Evolutionary conservation across 2,888 invertebrate species (phyloP).

Genomic region (Eupithecia tripunctaria): DNA sequence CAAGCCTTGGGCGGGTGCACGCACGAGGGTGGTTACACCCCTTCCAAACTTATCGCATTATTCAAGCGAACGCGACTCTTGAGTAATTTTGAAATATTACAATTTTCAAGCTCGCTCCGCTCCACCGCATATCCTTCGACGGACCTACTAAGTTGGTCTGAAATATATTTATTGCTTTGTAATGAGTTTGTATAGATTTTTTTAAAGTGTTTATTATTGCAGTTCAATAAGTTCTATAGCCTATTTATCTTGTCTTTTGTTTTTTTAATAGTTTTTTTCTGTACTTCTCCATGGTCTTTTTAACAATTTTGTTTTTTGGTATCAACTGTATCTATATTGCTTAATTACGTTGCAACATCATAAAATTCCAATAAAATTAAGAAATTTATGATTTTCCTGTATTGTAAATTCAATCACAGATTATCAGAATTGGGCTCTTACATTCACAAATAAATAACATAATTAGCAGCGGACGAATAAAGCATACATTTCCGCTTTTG

Average conservation of each 20-base stretch:
- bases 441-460: conserved; percentile 35
- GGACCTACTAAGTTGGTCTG: conserved; percentile 59
- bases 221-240: neutral
- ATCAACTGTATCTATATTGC: neutral
- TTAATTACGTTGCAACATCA: neutral
- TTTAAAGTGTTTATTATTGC: neutral
- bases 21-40: conserved; percentile 68
- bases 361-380: neutral
- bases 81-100: conserved; percentile 85
- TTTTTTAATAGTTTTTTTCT: neutral
- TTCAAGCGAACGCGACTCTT: conserved; percentile 83
- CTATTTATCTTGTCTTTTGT: neutral
- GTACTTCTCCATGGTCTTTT: no score
- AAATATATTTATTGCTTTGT: conserved; percentile 48
- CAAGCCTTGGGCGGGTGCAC: conserved; percentile 73
- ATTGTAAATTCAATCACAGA: conserved; percentile 7
- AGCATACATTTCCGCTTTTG: conserved; percentile 39
- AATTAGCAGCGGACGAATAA: conserved; percentile 40
- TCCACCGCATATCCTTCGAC: conserved; percentile 65
- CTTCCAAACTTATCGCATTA: conserved; percentile 80
- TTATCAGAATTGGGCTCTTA: conserved; percentile 19
- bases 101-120: conserved; percentile 74
- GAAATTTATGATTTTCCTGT: conserved; percentile 13
- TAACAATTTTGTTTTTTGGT: no score
- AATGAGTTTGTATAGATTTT: conserved; percentile 39